Evolutionary conservation across 2,888 invertebrate species (phyloP), one percentile per base, ranked within the genome.

Genomic region (Drosophila histrio): DNA sequence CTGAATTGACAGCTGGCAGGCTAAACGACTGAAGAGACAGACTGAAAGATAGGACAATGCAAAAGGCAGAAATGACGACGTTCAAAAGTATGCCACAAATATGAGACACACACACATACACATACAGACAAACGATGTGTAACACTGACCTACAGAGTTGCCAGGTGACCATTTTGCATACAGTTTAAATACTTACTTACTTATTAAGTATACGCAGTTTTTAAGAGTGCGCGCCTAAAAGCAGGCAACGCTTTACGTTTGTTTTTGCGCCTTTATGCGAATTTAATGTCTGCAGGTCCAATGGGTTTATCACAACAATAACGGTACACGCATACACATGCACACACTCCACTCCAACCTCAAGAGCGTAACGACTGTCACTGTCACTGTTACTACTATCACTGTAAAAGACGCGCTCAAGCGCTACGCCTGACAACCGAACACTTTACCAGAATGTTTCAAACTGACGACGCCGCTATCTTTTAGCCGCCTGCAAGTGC

Each of bases 361-460:
- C 36, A 43, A 41, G 28, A 43, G 54, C 49, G 22, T 28, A 36
- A 50, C 41, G 41, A 52, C 41, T 39, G 21, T 34, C 50, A 61
- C 60, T 49, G 58, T 44, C 36, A 61, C 69, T 69, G 36, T 64
- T 19, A 61, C 53, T 36, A 53, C n/a, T 36, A 11, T 32, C 38
- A 65, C 61, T 63, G 62, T 71, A 71, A 57, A 63, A 38, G 72
- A 80, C 66, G 73, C 73, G 70, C 83, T 47, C 50, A 58, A 52
- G 69, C 73, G 81, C 78, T 61, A 39, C 67, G 62, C 66, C 72
- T 77, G 50, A 61, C 76, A 75, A 90, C 88, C 90, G 82, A 64
- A 69, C 88, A 75, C 80, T 80, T 81, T 76, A 80, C 78, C 72
- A 84, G 82, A 82, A 84, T 71, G 71, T 80, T 89, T 82, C 66